Evolutionary conservation across 2,888 invertebrate species (phyloP).

Genomic region (Hermaeophaga mercurialis): DNA sequence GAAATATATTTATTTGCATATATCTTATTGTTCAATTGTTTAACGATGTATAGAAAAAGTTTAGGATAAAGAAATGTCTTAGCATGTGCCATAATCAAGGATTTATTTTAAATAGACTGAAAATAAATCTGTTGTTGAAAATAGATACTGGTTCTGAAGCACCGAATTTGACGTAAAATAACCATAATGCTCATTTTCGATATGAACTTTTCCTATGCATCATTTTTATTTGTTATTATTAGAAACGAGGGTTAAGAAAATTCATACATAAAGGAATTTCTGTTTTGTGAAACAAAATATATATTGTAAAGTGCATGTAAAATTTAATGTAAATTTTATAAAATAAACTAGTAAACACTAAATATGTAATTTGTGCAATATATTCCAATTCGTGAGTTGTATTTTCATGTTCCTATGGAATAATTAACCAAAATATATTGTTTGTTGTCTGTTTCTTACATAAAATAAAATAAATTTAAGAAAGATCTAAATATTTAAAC

Average conservation of each 20-base stretch:
- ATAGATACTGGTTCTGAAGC: no score
- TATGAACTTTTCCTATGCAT: constrained; percentile 6
- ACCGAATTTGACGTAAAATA: no score
- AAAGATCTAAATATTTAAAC: no score
- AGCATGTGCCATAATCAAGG: no score
- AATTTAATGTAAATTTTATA: constrained; percentile 42
- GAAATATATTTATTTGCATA: constrained; percentile 10
- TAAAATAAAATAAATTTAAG: no score
- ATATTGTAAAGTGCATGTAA: constrained; percentile 34
- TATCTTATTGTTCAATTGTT: background rate
- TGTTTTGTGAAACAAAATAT: constrained; percentile 10
- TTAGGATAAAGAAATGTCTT: no score
- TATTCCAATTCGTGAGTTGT: no score
- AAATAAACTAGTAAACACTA: constrained; percentile 25
- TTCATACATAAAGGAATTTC: constrained; percentile 3
- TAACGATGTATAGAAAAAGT: constrained; percentile 9
- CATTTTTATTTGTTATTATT: constrained; percentile 10
- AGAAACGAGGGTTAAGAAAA: constrained; percentile 1
- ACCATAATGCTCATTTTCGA: background rate
- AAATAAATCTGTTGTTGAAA: no score
- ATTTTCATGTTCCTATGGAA: no score
- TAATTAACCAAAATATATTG: no score
- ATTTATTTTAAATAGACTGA: no score
- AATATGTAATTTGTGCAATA: constrained; percentile 26
- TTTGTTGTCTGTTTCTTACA: no score